phyloP scores from a whole-genome alignment of 2,888 invertebrate species.

The Eueremaeus valkanovi region DNA sequence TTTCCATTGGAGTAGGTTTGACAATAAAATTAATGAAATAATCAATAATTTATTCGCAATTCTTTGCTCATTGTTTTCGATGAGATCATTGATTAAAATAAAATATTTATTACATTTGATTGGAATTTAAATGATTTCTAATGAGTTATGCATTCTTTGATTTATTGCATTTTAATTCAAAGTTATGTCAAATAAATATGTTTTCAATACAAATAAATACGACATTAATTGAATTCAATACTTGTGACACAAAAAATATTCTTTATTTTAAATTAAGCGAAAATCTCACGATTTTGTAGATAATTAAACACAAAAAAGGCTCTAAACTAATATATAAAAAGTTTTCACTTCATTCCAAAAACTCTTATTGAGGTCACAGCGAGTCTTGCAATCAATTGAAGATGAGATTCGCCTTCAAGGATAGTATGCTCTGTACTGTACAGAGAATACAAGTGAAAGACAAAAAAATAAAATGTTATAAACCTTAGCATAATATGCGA shows the following conservation, averaged over 20 bases:
- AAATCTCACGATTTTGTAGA: constrained; percentile 18
- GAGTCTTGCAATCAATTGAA: constrained; percentile 17
- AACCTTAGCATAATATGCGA: neutral
- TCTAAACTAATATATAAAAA: constrained; percentile 1
- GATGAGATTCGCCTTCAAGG: constrained; percentile 31
- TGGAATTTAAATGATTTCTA: too few relatives aligned
- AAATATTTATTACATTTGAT: too few relatives aligned
- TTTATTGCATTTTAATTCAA: neutral
- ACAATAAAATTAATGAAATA: too few relatives aligned
- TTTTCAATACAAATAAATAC: too few relatives aligned
- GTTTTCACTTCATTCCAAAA: neutral
- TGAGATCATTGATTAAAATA: too few relatives aligned
- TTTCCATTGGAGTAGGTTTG: too few relatives aligned
- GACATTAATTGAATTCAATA: neutral
- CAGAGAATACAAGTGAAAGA: neutral
- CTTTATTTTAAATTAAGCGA: neutral
- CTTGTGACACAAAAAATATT: neutral
- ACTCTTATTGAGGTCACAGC: constrained; percentile 11
- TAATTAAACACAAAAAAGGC: constrained; percentile 28
- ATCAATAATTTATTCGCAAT: too few relatives aligned
- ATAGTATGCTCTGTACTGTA: too few relatives aligned
- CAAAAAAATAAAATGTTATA: neutral
- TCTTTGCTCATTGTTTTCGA: too few relatives aligned
- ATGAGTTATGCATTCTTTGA: neutral
- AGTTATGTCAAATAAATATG: too few relatives aligned